Evolutionary conservation across 1,140 invertebrate genomes (phyloP).

Genomic region (Halictus rubicundus): DNA sequence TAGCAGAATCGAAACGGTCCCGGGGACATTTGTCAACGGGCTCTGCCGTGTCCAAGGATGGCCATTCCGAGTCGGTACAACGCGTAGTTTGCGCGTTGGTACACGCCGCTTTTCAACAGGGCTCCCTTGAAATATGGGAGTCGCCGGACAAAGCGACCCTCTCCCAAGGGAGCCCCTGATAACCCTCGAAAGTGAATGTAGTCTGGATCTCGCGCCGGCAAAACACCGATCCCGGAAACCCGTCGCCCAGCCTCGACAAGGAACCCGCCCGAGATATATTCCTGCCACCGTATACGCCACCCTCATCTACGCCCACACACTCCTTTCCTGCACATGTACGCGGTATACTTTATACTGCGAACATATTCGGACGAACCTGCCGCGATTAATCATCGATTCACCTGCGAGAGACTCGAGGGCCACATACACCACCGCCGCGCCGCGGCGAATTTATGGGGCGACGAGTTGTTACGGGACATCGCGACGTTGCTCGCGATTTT

Average conservation of each 20-base stretch:
- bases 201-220: slow-evolving; percentile 15
- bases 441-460: too few relatives aligned
- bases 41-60: slow-evolving; percentile 9
- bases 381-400: slow-evolving; percentile 17
- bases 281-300: not conserved
- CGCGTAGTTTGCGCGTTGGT: slow-evolving; percentile 29
- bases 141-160: slow-evolving; percentile 53
- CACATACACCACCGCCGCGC: too few relatives aligned
- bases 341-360: not conserved
- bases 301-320: not conserved
- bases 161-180: slow-evolving; percentile 49
- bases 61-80: slow-evolving; percentile 1
- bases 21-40: slow-evolving; percentile 36
- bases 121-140: slow-evolving; percentile 52
- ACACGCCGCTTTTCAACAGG: slow-evolving; percentile 41
- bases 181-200: slow-evolving; percentile 56
- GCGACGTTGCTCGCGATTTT: too few relatives aligned
- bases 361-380: slow-evolving; percentile 2
- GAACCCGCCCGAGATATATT: slow-evolving; percentile 12
- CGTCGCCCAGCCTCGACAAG: not conserved
- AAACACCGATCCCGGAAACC: slow-evolving; percentile 25
- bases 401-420: not conserved
- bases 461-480: too few relatives aligned
- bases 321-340: not conserved
- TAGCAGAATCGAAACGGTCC: not conserved